Conservation (phyloP, 2,888 invertebrate species). For the Seira ritae region DNA sequence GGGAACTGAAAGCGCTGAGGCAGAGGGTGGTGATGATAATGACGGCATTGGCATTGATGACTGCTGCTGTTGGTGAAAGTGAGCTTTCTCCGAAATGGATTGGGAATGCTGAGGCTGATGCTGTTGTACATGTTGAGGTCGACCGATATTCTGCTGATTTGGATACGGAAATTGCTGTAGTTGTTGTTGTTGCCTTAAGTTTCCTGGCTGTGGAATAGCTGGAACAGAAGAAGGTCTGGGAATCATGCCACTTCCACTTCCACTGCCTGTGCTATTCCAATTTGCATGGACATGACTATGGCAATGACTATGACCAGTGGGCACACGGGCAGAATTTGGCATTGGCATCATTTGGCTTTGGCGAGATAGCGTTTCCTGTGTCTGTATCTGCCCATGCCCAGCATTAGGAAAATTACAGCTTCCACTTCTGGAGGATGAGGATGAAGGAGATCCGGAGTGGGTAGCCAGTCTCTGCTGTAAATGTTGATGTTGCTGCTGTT, state of each 20-base stretch:
- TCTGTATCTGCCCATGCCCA: constrained; percentile 19
- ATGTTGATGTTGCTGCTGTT: not conserved
- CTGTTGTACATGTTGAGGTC: constrained; percentile 11
- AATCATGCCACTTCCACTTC: constrained; percentile 6
- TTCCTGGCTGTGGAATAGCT: constrained; percentile 13
- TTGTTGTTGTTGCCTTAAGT: not conserved
- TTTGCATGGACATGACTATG: not conserved
- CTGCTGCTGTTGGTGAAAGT: not conserved
- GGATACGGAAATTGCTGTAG: constrained; percentile 5
- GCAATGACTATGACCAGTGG: not conserved
- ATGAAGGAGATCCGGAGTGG: not conserved
- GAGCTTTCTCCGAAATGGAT: not conserved
- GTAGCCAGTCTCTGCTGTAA: no score
- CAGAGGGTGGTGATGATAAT: constrained; percentile 6
- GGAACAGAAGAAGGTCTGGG: constrained; percentile 2
- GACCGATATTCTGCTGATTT: constrained; percentile 18
- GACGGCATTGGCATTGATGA: constrained; percentile 14
- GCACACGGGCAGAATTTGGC: not conserved
- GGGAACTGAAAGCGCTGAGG: not conserved
- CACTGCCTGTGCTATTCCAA: constrained; percentile 10
- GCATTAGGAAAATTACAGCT: no score
- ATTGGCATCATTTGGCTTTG: no score
- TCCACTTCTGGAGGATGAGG: not conserved
- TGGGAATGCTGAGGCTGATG: not conserved
- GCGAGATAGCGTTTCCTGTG: no score